Percentiles rank a stretch among this genome's conserved stretches.
phyloP scores from a whole-genome alignment of 2,888 invertebrate species.

The Caenorhabditis uteleia region DNA sequence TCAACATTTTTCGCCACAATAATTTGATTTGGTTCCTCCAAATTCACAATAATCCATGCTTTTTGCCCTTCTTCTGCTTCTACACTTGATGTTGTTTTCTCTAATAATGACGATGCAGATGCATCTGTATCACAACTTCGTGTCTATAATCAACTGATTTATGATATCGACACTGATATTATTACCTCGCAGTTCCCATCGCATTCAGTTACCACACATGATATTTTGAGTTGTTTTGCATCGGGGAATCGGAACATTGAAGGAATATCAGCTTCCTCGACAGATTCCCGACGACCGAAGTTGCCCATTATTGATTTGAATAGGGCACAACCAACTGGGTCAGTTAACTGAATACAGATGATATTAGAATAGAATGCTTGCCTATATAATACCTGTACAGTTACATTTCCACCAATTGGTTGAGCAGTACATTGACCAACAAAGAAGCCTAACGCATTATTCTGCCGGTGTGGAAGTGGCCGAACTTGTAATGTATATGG shows the following conservation, averaged over 20 bases:
- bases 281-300: conserved; percentile 32
- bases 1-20: neutral
- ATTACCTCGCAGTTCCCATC: conserved; percentile 41
- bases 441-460: conserved; percentile 11
- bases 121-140: conserved; percentile 22
- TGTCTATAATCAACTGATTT: neutral
- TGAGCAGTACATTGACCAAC: conserved; percentile 32
- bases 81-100: conserved; percentile 30
- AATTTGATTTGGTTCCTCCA: conserved; percentile 4
- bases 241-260: conserved; percentile 51
- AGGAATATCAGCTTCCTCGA: conserved; percentile 39
- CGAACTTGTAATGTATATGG: conserved; percentile 37
- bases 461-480: conserved; percentile 2
- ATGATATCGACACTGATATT: neutral
- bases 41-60: conserved; percentile 16
- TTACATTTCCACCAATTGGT: conserved; percentile 24
- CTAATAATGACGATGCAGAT: conserved; percentile 26
- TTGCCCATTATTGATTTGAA: conserved; percentile 37
- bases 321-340: conserved; percentile 45
- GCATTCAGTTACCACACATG: conserved; percentile 36
- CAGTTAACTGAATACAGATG: conserved; percentile 37
- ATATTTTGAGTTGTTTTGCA: conserved; percentile 22
- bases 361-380: neutral
- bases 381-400: conserved; percentile 1
- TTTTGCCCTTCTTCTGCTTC: conserved; percentile 28